Percentiles rank a stretch among this genome's conserved stretches.
Evolutionary conservation across 2,888 invertebrate genomes (phyloP).

Genomic region (Pyralis farinalis): DNA sequence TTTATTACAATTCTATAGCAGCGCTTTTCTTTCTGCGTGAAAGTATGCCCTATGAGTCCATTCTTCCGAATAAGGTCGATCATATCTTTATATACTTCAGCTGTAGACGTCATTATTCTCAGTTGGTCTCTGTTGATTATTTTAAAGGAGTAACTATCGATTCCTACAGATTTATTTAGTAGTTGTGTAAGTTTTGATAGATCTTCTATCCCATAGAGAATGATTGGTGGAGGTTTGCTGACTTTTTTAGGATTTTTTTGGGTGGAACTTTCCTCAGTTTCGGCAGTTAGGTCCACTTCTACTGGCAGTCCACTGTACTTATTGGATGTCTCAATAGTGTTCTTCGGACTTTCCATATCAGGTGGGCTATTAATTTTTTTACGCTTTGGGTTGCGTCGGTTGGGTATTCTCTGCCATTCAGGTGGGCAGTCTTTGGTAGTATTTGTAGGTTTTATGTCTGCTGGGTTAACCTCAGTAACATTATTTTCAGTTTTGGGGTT

Average conservation of each 20-base stretch:
- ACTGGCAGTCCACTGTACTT: background rate
- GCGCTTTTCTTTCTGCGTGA: conserved; percentile 12
- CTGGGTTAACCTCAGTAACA: background rate
- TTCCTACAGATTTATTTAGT: background rate
- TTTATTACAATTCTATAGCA: conserved; percentile 14
- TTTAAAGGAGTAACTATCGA: conserved; percentile 7
- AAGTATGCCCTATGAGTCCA: conserved; percentile 16
- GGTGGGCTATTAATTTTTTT: background rate
- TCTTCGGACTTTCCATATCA: no score
- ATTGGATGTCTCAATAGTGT: no score
- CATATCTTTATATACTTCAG: conserved; percentile 15
- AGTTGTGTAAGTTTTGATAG: background rate
- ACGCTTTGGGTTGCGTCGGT: background rate
- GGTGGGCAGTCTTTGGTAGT: no score
- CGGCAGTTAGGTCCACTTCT: no score
- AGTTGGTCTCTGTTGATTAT: conserved; percentile 16
- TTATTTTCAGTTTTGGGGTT: background rate
- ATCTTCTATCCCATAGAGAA: background rate
- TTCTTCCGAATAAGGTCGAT: conserved; percentile 12
- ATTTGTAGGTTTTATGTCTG: no score
- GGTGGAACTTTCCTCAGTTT: background rate
- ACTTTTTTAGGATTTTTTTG: background rate
- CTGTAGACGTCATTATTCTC: conserved; percentile 6
- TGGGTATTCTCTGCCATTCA: background rate
- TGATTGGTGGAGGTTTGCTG: background rate